Evolutionary conservation across 2,888 invertebrate species (phyloP), one percentile per base, ranked within the genome.

Genomic region (Aphidoletes aphidimyza): DNA sequence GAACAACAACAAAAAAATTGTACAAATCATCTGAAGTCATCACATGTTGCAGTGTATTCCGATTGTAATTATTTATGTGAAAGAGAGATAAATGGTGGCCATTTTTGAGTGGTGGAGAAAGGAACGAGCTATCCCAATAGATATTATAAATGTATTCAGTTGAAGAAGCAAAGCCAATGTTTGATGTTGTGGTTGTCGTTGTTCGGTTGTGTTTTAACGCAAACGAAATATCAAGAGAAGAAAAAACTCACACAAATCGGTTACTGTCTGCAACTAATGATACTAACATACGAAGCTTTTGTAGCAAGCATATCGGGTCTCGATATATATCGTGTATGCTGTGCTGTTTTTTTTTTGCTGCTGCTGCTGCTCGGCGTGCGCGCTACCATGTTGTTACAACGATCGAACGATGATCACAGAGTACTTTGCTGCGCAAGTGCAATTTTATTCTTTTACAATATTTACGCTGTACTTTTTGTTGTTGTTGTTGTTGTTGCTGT

Each of bases 381-480:
- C 81, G 37, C 69, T 69, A 69, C 69, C 69, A 69, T 69, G 69
- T 69, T 47, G 30, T 69, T 3, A 8, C 14, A 1, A 34, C 69
- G 42, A 34, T 69, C 69, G 36, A 3, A n/a, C 81, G 37, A 36
- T 81, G 37, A 81, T 37, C 81, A 59, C 26, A 81, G 81, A 37
- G n/a, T 39, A 26, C n/a, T 6, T 22, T 81, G 81, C 22, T 69
- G 81, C 81, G 81, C 81, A 81, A 81, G 81, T 81, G 81, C 81
- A 81, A 81, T 81, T 81, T 22, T 6, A 81, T 37, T 81, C 36
- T 81, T 36, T n/a, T 81, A 37, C 37, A 81, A 54, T 54, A 54
- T 54, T 9, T n/a, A n/a, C n/a, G n/a, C n/a, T n/a, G n/a, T n/a
- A n/a, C n/a, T n/a, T n/a, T n/a, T n/a, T n/a, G n/a, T n/a, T n/a